Evolutionary conservation across 2,113 vertebrate genomes (phyloP), one percentile per base, ranked within the genome.

Genomic region (Pteronura brasiliensis): DNA sequence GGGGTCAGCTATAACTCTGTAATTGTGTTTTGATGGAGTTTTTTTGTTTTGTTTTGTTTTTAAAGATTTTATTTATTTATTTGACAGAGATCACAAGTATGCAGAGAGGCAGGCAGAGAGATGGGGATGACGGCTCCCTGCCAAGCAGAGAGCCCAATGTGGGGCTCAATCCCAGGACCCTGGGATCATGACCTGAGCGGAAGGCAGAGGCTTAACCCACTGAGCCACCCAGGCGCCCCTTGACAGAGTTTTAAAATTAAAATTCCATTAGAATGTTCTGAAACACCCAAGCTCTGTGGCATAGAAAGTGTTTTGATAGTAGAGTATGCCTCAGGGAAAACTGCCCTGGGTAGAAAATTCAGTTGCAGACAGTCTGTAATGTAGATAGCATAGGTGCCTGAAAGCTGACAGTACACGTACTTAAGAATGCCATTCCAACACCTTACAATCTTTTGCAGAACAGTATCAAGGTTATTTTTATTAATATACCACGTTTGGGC

Each of bases 171-270:
- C 52, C 52, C 52, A 55, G 52, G 17, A 55, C 17, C 52, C 52
- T 55, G 17, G 17, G 17, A 55, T 55, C 52, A 55, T 55, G 52
- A 18, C 52, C 5, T 18, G 52, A 55, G 52, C 5, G 5, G 5
- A 18, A 55, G 52, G 52, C 52, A 18, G 52, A 55, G 52, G 52
- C 5, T 55, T 55, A 52, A 52, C 52, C 52, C 52, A 55, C 52
- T 55, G 52, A 55, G 17, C 52, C 52, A 55, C 52, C 52, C 52
- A 55, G 52, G 52, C 15, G 1, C 17, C 17, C 52, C 52, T 55
- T 55, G 83, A 79, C 6, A n/a, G 47, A 90, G 61, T 88, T 96
- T 98, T 94, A 92, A 97, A 95, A 93, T 97, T 96, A 96, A 97
- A 97, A 97, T 96, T 94, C 84, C 71, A 88, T 72, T 74, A 94